These are phyloP conservation scores for Portunus trituberculatus DNA, from an alignment of 1,140 invertebrate genomes.

Conservation along the genomic window DNA sequence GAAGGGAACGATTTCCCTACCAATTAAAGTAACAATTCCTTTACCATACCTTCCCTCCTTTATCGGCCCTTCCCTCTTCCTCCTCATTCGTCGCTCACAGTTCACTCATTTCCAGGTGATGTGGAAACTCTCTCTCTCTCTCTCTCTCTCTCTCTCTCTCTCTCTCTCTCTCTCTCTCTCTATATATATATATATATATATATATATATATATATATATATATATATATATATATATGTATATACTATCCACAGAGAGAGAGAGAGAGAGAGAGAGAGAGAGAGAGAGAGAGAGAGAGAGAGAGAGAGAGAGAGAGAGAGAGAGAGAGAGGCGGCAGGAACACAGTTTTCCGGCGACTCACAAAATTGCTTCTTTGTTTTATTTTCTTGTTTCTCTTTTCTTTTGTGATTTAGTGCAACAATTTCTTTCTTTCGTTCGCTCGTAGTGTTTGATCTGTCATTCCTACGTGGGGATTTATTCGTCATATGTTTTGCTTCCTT, in stretches of 20 bases:
- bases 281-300: constrained; percentile 27
- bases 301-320: constrained; percentile 31
- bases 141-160: background rate
- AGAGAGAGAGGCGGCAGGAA: background rate
- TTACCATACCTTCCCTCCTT: background rate
- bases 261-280: constrained; percentile 30
- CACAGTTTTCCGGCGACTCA: background rate
- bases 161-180: background rate
- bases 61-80: background rate
- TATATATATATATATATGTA: background rate
- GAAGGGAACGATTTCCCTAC: background rate
- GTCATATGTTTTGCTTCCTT: no score
- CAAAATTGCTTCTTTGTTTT: constrained; percentile 5
- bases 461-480: background rate
- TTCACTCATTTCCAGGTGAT: no score
- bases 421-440: background rate
- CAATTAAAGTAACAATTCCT: background rate
- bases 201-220: constrained; percentile 7
- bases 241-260: background rate
- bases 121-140: background rate
- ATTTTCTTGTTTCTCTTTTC: background rate
- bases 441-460: background rate
- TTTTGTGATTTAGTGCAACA: background rate
- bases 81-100: background rate
- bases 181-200: constrained; percentile 32